Evolutionary conservation across 2,113 vertebrate species (phyloP).

Genomic region (Mesoclemmys tuberculata): DNA sequence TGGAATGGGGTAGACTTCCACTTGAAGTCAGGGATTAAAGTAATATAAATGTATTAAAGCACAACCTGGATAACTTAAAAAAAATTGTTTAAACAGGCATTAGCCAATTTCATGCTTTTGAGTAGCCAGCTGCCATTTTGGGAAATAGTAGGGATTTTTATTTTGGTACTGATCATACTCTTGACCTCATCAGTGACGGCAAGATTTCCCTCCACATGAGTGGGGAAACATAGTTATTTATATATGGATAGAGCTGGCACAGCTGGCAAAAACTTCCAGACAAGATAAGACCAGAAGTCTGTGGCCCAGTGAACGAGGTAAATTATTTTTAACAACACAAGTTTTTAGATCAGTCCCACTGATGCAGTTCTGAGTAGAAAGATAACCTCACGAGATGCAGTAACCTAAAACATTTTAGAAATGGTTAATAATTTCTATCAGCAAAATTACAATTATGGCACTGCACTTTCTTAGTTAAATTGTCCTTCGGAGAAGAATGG

Average conservation of each 20-base stretch:
- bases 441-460: not conserved
- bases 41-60: not conserved
- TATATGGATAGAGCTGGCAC: not conserved
- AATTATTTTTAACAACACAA: not conserved
- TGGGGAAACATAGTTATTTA: not conserved
- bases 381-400: not conserved
- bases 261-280: not conserved
- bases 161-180: not conserved
- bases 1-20: not conserved
- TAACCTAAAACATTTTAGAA: no score
- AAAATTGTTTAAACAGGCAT: not conserved
- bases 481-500: slow-evolving; percentile 37
- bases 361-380: not conserved
- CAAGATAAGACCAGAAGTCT: not conserved
- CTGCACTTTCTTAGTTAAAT: slow-evolving; percentile 13
- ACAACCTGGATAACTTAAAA: not conserved
- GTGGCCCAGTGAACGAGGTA: not conserved
- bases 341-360: not conserved
- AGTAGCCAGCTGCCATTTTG: not conserved
- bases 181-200: not conserved
- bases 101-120: not conserved
- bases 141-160: not conserved
- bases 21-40: not conserved
- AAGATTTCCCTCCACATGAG: not conserved
- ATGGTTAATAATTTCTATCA: not conserved